Base-by-base conservation (phyloP, 2,113 vertebrate genomes). In the Tenebrosternarchus preto region DNA sequence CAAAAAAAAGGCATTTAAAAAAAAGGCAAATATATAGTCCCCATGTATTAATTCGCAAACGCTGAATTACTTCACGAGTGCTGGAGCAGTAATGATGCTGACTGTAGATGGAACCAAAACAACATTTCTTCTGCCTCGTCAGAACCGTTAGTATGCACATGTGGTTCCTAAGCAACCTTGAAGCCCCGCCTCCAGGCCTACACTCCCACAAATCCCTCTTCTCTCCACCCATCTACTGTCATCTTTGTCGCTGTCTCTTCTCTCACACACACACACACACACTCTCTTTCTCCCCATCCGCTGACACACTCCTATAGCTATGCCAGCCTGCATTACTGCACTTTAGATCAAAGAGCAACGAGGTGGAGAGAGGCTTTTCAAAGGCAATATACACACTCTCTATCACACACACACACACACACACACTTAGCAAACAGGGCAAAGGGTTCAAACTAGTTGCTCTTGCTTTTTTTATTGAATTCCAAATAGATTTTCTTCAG, bases 341-440 rank as follows among this genome's bases (percentile, higher is more conserved):
- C 76, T 73, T 78, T 78, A 78, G 60, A 81, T 77, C 66, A 82
- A 72, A 78, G 67, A 79, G 76, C 84, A 76, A 72, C 61, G 63
- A 59, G 24, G 56, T 69, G 76, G 63, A 72, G 46, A 66, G 39
- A 36, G 70, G 70, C 84, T 80, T 84, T 82, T 74, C 69, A 57
- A 71, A 61, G 57, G 53, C 69, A 55, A 78, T 36, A 55, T 8
- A 53, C 61, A 66, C 61, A 12, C 24, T 15, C 59, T 6, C 76
- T 6, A 0, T 31, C 36, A 20, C 56, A 61, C 77, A 63, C 69
- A 57, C 70, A 66, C 67, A 25, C 25, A 66, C 64, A 46, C 46
- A 33, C 17, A 11, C 29, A 12, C 61, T 9, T 27, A 72, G 31
- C 22, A 43, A 57, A 36, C 50, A 56, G 50, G 17, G 22, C 5